Evolutionary conservation across 1,140 invertebrate genomes (phyloP).

Genomic region (Aphaenogaster floridana): DNA sequence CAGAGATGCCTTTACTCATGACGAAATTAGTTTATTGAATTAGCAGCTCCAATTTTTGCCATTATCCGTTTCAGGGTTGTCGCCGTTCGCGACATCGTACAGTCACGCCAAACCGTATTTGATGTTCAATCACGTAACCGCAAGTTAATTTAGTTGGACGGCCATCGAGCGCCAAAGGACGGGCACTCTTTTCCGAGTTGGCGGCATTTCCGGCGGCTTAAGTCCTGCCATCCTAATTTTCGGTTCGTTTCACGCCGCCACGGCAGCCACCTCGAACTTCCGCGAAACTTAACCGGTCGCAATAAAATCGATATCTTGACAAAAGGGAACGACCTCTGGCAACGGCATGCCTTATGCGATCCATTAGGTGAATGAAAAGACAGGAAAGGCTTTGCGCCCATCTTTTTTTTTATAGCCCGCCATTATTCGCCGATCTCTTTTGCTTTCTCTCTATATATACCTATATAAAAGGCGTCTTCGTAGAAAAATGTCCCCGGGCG

Average conservation of each 20-base stretch:
- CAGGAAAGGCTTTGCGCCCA: slow-evolving; percentile 22
- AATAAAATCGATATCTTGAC: slow-evolving; percentile 71
- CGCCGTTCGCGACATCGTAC: background rate
- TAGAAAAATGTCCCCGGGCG: slow-evolving; percentile 41
- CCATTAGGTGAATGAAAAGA: slow-evolving; percentile 73
- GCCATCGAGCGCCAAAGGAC: slow-evolving; percentile 19
- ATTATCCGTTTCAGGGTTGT: background rate
- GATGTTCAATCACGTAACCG: slow-evolving; percentile 37
- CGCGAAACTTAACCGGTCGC: slow-evolving; percentile 38
- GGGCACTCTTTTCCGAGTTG: background rate
- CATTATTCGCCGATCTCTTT: slow-evolving; percentile 43
- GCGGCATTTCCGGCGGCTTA: slow-evolving; percentile 33
- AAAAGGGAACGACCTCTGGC: slow-evolving; percentile 56
- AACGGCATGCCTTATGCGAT: slow-evolving; percentile 67
- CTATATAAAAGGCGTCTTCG: slow-evolving; percentile 27
- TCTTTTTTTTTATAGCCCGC: slow-evolving; percentile 31
- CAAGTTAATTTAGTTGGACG: slow-evolving; percentile 42
- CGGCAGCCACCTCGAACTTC: slow-evolving; percentile 43
- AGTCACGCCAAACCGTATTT: slow-evolving; percentile 8
- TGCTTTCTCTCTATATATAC: slow-evolving; percentile 6
- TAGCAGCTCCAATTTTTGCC: slow-evolving; percentile 33
- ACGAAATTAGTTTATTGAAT: slow-evolving; percentile 45
- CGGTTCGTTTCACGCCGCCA: slow-evolving; percentile 40
- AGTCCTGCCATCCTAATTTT: slow-evolving; percentile 42
- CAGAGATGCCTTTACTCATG: background rate